Percentiles rank a stretch among this genome's conserved stretches.
phyloP scores from a whole-genome alignment of 2,113 vertebrate species.

The Alces alces region DNA sequence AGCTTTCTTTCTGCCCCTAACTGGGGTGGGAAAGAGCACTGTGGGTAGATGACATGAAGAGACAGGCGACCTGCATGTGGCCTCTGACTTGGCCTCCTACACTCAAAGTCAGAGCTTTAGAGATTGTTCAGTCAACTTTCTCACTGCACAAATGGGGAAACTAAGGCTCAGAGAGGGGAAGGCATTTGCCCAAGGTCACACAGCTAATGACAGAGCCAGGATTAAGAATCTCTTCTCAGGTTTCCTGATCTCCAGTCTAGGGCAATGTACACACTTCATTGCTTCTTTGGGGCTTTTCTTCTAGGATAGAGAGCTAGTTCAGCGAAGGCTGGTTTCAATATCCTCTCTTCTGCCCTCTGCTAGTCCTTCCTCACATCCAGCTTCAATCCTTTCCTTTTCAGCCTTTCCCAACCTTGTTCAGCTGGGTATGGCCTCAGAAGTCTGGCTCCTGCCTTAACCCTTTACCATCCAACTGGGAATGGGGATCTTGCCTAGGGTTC shows the following conservation, averaged over 20 bases:
- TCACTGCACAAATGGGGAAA: slow-evolving; percentile 4
- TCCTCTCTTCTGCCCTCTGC: slow-evolving; percentile 24
- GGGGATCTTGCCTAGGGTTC: neutral
- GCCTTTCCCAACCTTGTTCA: neutral
- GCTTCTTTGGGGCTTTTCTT: neutral
- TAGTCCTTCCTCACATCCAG: neutral
- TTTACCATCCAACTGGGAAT: neutral
- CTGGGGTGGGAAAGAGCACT: neutral
- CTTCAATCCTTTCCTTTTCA: neutral
- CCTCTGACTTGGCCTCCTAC: neutral
- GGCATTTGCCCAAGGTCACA: slow-evolving; percentile 30
- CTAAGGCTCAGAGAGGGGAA: neutral
- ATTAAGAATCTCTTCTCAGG: neutral
- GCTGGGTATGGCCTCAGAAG: neutral
- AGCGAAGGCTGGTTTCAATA: neutral
- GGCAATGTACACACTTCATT: neutral
- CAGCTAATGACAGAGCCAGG: neutral
- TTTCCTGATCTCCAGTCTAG: neutral
- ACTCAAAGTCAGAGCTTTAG: neutral
- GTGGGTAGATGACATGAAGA: neutral
- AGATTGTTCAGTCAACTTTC: neutral
- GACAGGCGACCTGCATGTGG: neutral
- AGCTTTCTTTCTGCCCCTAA: neutral
- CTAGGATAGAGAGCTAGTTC: neutral
- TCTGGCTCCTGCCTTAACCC: neutral